Evolutionary conservation across 2,888 invertebrate genomes (phyloP), one percentile per base, ranked within the genome.

Genomic region (Antheraea yamamai): DNA sequence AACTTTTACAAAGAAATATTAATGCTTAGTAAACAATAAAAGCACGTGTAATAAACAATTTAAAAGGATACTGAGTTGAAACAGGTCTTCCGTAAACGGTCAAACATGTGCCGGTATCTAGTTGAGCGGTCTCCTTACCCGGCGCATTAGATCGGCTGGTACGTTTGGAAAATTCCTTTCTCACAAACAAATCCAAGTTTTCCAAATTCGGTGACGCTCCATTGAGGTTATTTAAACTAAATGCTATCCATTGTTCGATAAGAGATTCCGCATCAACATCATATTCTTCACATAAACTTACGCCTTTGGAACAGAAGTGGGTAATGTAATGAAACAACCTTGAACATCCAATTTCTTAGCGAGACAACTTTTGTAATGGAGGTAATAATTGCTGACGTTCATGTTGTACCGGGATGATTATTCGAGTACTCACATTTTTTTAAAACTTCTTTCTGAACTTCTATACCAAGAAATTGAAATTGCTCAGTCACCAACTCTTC

Each of bases 191-290:
- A 77, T 95, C 92, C 73, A 97, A 92, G 84, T 95, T 91, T 26
- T 96, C 95, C 52, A 96, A 78, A 74, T 95, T 96, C 39, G 97
- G 96, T 55, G 96, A 92, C 0, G 95, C 95, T 58, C 96, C 96
- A 80, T 95, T 95, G 79, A 96, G 90, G 85, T 96, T 92, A 55
- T 97, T 96, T 75, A 96, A 92, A 82, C 96, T 96, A 88, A 96
- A 98, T 30, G 97, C 97, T 92, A 97, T 96, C 97, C 97, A 98
- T 93, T 96, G 96, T 86, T 97, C 96, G 74, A 96, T 97, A 81
- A 97, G 96, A 83, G 96, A 96, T 86, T 96, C 96, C 64, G 97
- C 96, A 79, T 95, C 95, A 73, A 97, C 90, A 82, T 95, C 91
- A 87, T 97, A 96, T 74, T 94, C 95, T 79, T 93, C 89, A 86